Conservation (phyloP, 2,797 vertebrate genomes). For the Propithecus perrieri region DNA sequence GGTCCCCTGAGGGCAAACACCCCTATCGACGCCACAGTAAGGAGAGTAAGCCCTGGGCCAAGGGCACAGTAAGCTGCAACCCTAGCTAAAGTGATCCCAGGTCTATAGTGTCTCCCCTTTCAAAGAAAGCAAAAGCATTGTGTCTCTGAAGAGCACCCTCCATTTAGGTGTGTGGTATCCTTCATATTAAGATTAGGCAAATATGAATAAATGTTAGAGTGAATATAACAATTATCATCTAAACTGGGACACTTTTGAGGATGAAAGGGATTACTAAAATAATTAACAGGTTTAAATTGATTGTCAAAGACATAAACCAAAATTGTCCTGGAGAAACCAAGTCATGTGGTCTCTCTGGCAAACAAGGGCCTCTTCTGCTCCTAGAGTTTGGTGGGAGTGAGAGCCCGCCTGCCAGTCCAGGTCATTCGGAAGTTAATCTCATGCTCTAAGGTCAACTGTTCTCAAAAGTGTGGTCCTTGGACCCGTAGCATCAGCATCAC, state of each 20-base stretch:
- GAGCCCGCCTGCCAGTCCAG: neutral
- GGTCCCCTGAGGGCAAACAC: neutral
- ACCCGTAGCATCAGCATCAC: neutral
- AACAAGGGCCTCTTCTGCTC: neutral
- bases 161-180: neutral
- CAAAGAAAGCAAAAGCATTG: neutral
- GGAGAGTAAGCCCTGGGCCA: neutral
- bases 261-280: neutral
- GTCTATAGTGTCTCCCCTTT: neutral
- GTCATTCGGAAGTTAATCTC: neutral
- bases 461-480: neutral
- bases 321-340: neutral
- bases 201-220: neutral
- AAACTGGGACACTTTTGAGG: neutral
- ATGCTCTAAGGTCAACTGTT: neutral
- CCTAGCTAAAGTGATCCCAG: neutral
- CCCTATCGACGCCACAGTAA: fast-evolving
- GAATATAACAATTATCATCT: neutral
- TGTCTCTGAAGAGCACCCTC: neutral
- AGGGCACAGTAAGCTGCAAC: neutral
- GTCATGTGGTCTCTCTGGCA: neutral
- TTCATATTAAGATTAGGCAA: neutral
- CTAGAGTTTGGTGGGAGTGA: neutral
- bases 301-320: neutral
- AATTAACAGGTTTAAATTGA: neutral